These are phyloP conservation scores for Phataginus tetradactyla DNA, from an alignment of 2,797 vertebrate species.

Conservation along the genomic window DNA sequence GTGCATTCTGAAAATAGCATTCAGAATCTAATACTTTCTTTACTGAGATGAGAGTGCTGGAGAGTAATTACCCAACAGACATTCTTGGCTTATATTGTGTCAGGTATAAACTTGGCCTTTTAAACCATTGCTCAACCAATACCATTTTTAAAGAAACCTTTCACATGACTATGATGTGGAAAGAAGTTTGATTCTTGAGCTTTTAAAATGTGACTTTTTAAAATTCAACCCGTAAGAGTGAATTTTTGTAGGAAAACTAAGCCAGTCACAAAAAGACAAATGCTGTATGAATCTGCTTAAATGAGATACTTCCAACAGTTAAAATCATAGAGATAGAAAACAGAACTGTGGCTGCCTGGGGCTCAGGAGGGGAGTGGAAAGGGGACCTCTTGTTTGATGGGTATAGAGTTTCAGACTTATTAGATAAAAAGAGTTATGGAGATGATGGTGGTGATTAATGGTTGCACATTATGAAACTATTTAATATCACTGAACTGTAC, in stretches of 20 bases:
- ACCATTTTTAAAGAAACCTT: background rate
- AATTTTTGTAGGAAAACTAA: background rate
- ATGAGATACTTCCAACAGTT: background rate
- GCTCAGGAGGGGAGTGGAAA: rapidly evolving
- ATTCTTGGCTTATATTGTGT: background rate
- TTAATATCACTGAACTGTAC: background rate
- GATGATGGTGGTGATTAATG: background rate
- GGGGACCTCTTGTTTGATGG: background rate
- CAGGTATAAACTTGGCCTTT: background rate
- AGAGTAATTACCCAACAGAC: background rate
- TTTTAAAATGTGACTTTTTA: background rate
- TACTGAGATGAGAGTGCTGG: background rate
- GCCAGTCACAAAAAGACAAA: background rate
- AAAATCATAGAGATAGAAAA: background rate
- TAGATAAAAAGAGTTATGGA: background rate
- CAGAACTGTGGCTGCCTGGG: background rate
- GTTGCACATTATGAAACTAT: background rate
- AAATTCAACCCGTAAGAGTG: background rate
- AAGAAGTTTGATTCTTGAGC: background rate
- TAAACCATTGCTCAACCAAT: background rate
- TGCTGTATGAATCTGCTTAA: background rate
- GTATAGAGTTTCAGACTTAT: background rate
- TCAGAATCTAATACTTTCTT: background rate
- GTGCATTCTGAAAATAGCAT: background rate
- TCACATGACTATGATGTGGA: background rate